Base-by-base conservation (phyloP, 2,888 invertebrate genomes). In the Elmis aenea region DNA sequence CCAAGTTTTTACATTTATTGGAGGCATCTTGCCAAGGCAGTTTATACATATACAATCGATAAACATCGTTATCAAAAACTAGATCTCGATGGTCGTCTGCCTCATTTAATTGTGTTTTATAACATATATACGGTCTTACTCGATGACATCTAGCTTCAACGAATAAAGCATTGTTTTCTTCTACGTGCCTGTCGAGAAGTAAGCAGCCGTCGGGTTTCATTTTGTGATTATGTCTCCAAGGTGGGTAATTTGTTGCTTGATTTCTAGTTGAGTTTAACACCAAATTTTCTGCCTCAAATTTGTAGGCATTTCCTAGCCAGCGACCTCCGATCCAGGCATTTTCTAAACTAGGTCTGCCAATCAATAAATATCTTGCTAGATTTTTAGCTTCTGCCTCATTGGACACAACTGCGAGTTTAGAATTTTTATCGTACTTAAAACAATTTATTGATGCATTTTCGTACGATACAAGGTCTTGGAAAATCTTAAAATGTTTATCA, bases 321-420 rank as follows among this genome's bases (percentile, higher is more conserved):
- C n/a, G n/a, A 69, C 73, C 74, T 0, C 74, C 74, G 0, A 75
- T 64, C 74, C 74, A 75, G 0, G 73, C 72, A 30, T 62, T 69
- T 32, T 75, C 74, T 6, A 75, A 72, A 72, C 72, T 71, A 4
- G 72, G 72, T 42, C 72, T 54, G 0, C 68, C 64, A 33, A 71
- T 71, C 34, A 72, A 45, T 70, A 72, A 71, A 0, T 66, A 60
- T 46, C 67, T 55, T 2, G 72, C 72, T 1, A 72, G 34, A 38
- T 66, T 69, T 44, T 59, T 66, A 8, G 16, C 13, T 5, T 14
- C 23, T 1, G 5, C 8, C 13, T 20, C 28, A 12, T 2, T 15
- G 1, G 23, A 5, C 11, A 40, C 12, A 2, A 31, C 29, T n/a
- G 40, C 40, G 9, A 35, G 22, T 6, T 5, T 16, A 8, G 40